Evolutionary conservation across 2,113 vertebrate genomes (phyloP).

Genomic region (Catharus minimus): DNA sequence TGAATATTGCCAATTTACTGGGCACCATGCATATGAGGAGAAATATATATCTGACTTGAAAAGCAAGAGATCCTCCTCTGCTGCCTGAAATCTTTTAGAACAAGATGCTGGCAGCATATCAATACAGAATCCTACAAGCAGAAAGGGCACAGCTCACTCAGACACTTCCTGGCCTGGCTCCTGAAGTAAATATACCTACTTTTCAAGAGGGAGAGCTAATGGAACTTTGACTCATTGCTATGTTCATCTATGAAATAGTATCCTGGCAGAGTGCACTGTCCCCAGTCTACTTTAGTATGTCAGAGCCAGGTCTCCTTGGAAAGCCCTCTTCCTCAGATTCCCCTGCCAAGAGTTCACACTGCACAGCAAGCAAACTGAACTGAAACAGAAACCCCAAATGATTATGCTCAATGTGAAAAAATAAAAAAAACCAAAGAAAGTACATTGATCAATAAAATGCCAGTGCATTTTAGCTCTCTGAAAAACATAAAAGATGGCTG

Average conservation of each 20-base stretch:
- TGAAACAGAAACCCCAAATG: background rate
- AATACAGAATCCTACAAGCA: background rate
- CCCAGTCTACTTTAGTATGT: background rate
- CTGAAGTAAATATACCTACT: background rate
- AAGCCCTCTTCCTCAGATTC: background rate
- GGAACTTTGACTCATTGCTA: background rate
- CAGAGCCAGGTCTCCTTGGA: background rate
- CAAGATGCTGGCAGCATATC: background rate
- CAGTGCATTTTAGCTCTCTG: accelerated
- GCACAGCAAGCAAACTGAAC: background rate
- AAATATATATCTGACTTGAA: background rate
- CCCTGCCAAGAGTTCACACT: background rate
- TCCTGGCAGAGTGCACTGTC: background rate
- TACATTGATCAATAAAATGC: background rate
- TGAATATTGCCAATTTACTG: background rate
- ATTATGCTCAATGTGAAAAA: background rate
- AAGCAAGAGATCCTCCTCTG: background rate
- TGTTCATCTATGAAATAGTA: background rate
- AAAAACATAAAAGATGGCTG: background rate
- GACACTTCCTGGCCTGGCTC: background rate
- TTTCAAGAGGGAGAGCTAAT: background rate
- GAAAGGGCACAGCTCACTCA: background rate
- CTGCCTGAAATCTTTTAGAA: background rate
- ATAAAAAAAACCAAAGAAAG: background rate
- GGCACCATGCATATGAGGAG: background rate